A percentile compares a stretch with the other conserved stretches of the same genome.
phyloP scores from a whole-genome alignment of 2,113 vertebrate species.

The Catharus minimus region DNA sequence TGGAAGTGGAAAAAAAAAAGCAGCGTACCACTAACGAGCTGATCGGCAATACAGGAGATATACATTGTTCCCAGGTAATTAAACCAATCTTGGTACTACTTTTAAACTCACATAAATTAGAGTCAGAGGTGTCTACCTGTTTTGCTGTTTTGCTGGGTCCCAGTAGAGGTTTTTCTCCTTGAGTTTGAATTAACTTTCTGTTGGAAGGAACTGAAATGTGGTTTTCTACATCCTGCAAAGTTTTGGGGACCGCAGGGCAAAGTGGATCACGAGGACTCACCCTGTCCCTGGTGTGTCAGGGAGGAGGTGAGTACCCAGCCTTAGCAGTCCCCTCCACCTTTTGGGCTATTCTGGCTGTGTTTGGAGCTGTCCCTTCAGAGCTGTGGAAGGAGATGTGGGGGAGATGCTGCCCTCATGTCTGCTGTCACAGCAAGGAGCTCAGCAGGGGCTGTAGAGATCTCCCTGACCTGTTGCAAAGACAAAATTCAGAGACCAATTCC shows the following conservation, averaged over 20 bases:
- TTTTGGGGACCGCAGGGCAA: neutral
- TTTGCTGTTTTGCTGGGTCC: neutral
- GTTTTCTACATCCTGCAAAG: neutral
- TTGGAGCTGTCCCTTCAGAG: neutral
- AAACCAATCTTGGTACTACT: conserved; percentile 37
- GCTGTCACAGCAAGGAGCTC: neutral
- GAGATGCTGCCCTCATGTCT: neutral
- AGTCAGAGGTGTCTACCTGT: conserved; percentile 3
- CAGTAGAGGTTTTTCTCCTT: neutral
- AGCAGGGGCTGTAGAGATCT: neutral
- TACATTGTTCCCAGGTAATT: conserved; percentile 59
- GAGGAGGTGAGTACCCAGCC: neutral
- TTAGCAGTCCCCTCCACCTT: neutral
- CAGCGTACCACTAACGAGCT: conserved; percentile 49
- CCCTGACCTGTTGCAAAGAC: neutral
- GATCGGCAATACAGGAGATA: conserved; percentile 19
- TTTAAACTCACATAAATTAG: conserved; percentile 43
- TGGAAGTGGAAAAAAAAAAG: neutral
- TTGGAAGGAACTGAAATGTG: neutral
- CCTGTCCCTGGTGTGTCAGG: accelerated
- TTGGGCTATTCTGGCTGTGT: neutral
- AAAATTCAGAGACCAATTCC: neutral
- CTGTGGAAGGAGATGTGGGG: neutral
- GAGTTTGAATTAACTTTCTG: conserved; percentile 20
- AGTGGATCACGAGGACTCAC: neutral